Evolutionary conservation across 2,888 invertebrate genomes (phyloP).

Genomic region (Hydriomena furcata): DNA sequence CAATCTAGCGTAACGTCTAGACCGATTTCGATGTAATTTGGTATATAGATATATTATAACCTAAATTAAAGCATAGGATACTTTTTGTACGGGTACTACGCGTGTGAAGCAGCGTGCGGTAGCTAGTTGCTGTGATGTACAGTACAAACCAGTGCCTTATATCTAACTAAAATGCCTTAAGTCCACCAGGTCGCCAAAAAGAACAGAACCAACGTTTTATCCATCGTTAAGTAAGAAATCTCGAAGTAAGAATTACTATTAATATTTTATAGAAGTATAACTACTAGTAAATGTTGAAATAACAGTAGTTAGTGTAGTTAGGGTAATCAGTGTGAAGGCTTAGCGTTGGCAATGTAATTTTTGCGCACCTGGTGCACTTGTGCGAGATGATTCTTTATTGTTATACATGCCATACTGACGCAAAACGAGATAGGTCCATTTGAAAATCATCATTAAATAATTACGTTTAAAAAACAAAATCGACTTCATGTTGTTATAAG

Average conservation of each 20-base stretch:
- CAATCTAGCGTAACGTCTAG: no score
- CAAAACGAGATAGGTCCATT: no score
- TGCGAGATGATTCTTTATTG: conserved; percentile 50
- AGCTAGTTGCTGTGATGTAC: no score
- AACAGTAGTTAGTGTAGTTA: conserved; percentile 49
- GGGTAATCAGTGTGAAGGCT: conserved; percentile 57
- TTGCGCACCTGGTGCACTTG: conserved; percentile 75
- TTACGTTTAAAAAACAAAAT: no score
- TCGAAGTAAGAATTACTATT: conserved; percentile 38
- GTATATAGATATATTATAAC: no score
- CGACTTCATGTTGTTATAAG: no score
- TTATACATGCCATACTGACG: conserved; percentile 2
- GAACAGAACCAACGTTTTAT: conserved; percentile 72
- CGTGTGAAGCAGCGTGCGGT: no score
- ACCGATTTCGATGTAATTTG: no score
- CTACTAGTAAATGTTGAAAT: conserved; percentile 11
- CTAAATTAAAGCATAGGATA: no score
- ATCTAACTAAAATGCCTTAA: conserved; percentile 49
- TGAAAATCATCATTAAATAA: no score
- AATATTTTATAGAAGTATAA: conserved; percentile 9
- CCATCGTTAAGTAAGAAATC: conserved; percentile 53
- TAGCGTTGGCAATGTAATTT: conserved; percentile 78
- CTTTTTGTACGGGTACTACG: no score
- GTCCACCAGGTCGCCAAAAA: conserved; percentile 79
- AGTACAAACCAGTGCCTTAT: conserved; percentile 35